Conservation (phyloP, 2,888 invertebrate genomes). For the Dynastes maya region DNA sequence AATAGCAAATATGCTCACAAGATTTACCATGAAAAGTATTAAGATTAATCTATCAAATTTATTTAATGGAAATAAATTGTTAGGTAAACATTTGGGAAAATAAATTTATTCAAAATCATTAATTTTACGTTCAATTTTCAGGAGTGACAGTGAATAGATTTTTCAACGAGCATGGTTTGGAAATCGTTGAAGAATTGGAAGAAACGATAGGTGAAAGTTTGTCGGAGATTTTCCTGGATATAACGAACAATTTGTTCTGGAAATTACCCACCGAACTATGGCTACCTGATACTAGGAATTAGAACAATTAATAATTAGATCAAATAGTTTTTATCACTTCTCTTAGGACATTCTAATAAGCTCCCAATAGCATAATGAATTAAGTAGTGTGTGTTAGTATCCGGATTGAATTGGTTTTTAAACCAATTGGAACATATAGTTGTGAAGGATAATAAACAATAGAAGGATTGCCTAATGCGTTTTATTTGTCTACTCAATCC, state of each 20-base stretch:
- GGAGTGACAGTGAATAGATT: constrained; percentile 75
- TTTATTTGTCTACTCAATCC: no score
- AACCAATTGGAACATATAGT: no score
- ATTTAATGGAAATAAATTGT: constrained; percentile 77
- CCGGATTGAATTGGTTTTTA: no score
- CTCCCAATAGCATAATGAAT: no score
- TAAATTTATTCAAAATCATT: not conserved
- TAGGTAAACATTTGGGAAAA: constrained; percentile 67
- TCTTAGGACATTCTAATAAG: no score
- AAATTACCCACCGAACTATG: constrained; percentile 75
- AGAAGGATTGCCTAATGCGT: no score
- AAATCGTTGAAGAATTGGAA: constrained; percentile 75
- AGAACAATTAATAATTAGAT: not conserved
- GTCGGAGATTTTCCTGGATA: constrained; percentile 73
- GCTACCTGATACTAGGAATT: constrained; percentile 63
- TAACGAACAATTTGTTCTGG: constrained; percentile 75
- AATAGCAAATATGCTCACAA: constrained; percentile 74
- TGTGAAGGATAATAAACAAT: no score
- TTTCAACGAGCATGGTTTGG: constrained; percentile 75
- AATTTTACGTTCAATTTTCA: constrained; percentile 56
- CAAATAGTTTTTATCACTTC: no score
- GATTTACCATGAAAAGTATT: constrained; percentile 73
- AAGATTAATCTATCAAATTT: constrained; percentile 74
- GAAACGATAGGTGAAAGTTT: constrained; percentile 74
- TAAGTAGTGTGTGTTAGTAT: no score